Conservation (phyloP, 2,113 vertebrate species). For the Chloebia gouldiae region DNA sequence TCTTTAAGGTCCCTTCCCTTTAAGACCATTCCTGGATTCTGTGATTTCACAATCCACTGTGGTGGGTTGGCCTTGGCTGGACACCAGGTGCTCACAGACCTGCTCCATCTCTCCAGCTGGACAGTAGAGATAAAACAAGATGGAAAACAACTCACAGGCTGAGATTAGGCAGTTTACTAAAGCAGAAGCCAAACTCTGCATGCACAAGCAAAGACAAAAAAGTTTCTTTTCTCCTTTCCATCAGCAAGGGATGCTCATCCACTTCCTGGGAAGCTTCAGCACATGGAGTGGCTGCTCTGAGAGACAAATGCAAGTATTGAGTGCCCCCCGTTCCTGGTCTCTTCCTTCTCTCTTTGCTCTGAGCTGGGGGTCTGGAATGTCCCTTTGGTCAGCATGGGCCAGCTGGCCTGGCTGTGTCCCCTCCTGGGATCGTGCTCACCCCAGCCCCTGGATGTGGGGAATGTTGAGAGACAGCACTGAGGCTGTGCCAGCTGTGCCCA, state of each 20-base stretch:
- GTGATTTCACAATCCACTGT: background rate
- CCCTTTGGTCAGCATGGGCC: background rate
- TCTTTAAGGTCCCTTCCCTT: background rate
- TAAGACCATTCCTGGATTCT: background rate
- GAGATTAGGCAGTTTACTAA: background rate
- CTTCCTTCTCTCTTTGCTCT: background rate
- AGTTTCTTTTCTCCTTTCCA: background rate
- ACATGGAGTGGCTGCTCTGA: fast-evolving
- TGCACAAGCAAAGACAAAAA: background rate
- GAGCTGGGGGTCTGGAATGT: background rate
- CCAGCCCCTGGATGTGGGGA: background rate
- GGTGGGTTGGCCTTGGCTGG: background rate
- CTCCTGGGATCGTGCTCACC: fast-evolving
- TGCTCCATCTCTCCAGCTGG: background rate
- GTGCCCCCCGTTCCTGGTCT: fast-evolving
- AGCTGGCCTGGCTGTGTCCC: background rate
- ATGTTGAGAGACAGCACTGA: background rate
- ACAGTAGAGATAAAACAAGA: background rate
- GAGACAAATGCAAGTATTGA: background rate
- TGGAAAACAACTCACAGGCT: background rate
- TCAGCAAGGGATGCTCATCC: background rate
- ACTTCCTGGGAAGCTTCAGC: background rate
- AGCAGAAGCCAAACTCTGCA: background rate
- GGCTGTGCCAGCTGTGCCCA: background rate
- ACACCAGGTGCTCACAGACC: background rate